Conservation (phyloP, 2,797 vertebrate genomes). For the Dallia pectoralis region DNA sequence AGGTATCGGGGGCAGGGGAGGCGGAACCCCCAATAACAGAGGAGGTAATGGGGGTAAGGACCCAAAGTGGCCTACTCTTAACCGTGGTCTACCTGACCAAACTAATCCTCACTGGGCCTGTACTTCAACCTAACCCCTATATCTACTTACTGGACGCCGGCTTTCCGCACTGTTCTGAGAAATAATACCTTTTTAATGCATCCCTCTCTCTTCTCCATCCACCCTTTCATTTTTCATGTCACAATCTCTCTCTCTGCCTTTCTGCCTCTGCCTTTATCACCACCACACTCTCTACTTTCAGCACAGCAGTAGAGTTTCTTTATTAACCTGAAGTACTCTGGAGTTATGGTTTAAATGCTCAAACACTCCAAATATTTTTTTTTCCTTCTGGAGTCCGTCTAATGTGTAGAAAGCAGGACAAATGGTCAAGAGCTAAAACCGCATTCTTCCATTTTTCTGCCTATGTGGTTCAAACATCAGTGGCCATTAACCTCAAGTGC, state of each 20-base stretch:
- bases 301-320: background rate
- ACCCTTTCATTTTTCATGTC: background rate
- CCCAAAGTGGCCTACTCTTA: background rate
- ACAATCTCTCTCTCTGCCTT: background rate
- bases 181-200: background rate
- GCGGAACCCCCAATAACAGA: conserved; percentile 39
- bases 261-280: background rate
- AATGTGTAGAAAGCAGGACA: conserved; percentile 3
- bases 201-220: background rate
- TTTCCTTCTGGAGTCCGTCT: conserved; percentile 7
- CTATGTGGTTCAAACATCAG: background rate
- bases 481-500: background rate
- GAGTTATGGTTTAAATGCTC: conserved; percentile 4
- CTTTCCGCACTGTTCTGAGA: background rate
- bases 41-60: conserved; percentile 50
- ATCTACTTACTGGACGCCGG: background rate
- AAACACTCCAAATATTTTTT: conserved; percentile 5
- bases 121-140: background rate
- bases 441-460: background rate
- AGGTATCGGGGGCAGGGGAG: conserved; percentile 43
- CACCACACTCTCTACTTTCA: background rate
- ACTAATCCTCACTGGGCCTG: background rate
- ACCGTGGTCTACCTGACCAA: conserved; percentile 16
- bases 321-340: conserved; percentile 23
- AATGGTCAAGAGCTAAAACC: background rate